phyloP scores from a whole-genome alignment of 2,797 vertebrate genomes.

The Galagoides demidoff region DNA sequence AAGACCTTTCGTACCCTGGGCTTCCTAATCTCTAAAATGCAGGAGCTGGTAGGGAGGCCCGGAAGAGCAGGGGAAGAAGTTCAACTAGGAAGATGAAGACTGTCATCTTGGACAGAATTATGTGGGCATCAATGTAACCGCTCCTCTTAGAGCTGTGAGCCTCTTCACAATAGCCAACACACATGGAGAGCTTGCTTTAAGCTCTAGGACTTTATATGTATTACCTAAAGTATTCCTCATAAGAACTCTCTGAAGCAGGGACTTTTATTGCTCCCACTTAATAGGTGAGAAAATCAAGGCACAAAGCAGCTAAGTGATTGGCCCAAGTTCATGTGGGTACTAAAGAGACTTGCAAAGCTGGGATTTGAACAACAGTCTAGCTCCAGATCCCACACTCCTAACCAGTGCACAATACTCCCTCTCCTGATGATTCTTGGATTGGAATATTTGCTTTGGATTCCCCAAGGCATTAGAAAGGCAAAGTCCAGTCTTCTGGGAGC shows the following conservation, averaged over 20 bases:
- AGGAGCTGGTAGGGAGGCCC: not conserved
- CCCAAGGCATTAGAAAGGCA: conserved; percentile 23
- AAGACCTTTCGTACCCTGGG: not conserved
- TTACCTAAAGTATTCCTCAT: not conserved
- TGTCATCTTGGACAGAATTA: not conserved
- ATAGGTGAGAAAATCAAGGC: conserved; percentile 6
- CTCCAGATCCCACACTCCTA: not conserved
- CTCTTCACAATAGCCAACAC: not conserved
- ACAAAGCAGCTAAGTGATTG: not conserved
- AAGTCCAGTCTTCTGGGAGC: not conserved
- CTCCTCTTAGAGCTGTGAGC: not conserved
- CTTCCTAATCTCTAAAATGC: not conserved
- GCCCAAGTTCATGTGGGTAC: not conserved
- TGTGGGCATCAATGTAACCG: not conserved
- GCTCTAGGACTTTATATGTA: conserved; percentile 19
- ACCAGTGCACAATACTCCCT: not conserved
- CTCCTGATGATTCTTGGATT: not conserved
- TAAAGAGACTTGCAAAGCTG: not conserved
- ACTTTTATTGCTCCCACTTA: not conserved
- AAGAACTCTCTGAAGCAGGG: not conserved
- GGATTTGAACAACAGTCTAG: not conserved
- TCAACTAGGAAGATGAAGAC: not conserved
- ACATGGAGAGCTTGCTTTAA: not conserved
- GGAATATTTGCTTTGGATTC: not conserved
- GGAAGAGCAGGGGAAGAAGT: not conserved